Evolutionary conservation across 2,888 invertebrate species (phyloP), one percentile per base, ranked within the genome.

Genomic region (Leucoma salicis): DNA sequence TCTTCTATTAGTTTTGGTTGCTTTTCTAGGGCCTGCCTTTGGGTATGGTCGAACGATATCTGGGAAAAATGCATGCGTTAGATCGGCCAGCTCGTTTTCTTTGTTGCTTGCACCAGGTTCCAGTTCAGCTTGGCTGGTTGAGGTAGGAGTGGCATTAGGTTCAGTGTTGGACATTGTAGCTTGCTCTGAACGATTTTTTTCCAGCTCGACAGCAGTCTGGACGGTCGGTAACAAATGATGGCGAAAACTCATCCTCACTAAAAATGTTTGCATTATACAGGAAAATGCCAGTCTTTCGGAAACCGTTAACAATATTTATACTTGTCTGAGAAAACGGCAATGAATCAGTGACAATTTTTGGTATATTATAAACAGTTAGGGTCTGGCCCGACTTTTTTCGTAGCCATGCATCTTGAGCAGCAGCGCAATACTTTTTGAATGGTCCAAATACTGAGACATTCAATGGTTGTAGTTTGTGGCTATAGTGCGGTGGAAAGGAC

Each of bases 191-290:
- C 42, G 27, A 27, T 27, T 4, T 27, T n/a, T 27, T n/a, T 27
- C 27, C 27, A 2, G 2, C 27, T 27, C 27, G 5, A 4, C 4
- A 11, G n/a, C 4, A 1, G 1, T 27, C n/a, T 2, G 49, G 51
- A 44, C 58, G 48, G 25, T 58, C 53, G 15, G 61, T 61, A 14
- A 58, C 57, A 56, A 55, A 61, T 41, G 50, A 52, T 45, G 57
- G 46, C 31, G 50, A 49, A 49, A 56, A 57, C 37, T 49, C 46
- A 41, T 42, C 36, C 24, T 53, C 49, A 36, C 27, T 13, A 46
- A 53, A 53, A 39, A 53, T 43, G 29, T 43, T 39, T 31, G 39
- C 28, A 13, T 35, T 29, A 36, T 29, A 29, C 16, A 53, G 53
- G 33, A 44, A 53, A 36, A 62, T 57, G 49, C 53, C n/a, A 2